phyloP scores from a whole-genome alignment of 92 coral and sea anemone species.

The Heteractis magnifica region DNA sequence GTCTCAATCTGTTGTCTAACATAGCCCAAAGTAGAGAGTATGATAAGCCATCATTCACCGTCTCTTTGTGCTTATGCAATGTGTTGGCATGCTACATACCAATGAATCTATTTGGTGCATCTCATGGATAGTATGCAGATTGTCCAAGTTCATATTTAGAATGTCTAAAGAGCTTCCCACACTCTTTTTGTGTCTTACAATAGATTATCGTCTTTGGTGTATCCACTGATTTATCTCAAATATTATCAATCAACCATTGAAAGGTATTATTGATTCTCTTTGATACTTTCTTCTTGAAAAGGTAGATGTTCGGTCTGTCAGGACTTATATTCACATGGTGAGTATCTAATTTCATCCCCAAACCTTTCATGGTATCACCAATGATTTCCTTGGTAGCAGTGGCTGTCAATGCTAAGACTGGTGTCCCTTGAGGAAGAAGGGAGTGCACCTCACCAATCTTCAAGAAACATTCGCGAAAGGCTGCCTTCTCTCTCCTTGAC shows the following conservation, averaged over 20 bases:
- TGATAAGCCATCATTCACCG: too few relatives aligned
- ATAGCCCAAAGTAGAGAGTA: too few relatives aligned
- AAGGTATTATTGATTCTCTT: not conserved
- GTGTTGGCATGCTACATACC: slow-evolving; percentile 62
- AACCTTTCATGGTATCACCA: slow-evolving; percentile 13
- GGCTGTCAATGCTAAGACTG: slow-evolving; percentile 52
- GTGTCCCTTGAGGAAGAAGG: slow-evolving; percentile 31
- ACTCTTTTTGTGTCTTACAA: slow-evolving; percentile 46
- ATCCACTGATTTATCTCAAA: not conserved
- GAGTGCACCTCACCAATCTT: slow-evolving; percentile 45
- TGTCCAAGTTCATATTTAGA: slow-evolving; percentile 41
- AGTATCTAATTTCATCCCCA: slow-evolving; percentile 31
- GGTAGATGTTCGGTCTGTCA: slow-evolving; percentile 20
- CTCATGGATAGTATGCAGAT: slow-evolving; percentile 38
- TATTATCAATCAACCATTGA: slow-evolving; percentile 10
- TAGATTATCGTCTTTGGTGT: slow-evolving; percentile 33
- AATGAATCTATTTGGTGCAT: slow-evolving; percentile 24
- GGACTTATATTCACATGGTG: slow-evolving; percentile 24
- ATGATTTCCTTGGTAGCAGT: slow-evolving; percentile 38
- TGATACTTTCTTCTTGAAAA: slow-evolving; percentile 23
- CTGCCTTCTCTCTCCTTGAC: slow-evolving; percentile 25
- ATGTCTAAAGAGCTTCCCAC: slow-evolving; percentile 60
- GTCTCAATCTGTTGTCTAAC: too few relatives aligned
- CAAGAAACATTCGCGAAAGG: slow-evolving; percentile 49
- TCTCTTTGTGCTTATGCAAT: slow-evolving; percentile 36